These are phyloP conservation scores for Bagarius yarrelli DNA, from an alignment of 2,113 vertebrate species.

Conservation along the genomic window DNA sequence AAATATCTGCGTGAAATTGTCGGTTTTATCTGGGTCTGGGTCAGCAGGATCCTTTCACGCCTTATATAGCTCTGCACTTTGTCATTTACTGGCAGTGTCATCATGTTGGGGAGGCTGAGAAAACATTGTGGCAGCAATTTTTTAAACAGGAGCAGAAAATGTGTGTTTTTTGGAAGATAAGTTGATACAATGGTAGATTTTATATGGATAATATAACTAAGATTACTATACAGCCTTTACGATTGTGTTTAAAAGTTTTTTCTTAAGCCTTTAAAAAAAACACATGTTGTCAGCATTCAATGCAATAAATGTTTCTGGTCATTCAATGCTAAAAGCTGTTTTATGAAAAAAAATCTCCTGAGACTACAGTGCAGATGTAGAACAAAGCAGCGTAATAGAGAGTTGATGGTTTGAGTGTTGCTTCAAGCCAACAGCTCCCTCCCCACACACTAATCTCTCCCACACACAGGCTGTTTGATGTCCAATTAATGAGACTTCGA, in stretches of 20 bases:
- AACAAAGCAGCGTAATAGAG: conserved; percentile 41
- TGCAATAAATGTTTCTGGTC: conserved; percentile 21
- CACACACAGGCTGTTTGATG: conserved; percentile 52
- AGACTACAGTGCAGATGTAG: conserved; percentile 37
- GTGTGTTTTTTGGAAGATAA: conserved; percentile 22
- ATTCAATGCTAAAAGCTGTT: conserved; percentile 27
- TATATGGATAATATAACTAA: conserved; percentile 5
- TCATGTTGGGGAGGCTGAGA: conserved; percentile 10
- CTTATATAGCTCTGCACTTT: neutral
- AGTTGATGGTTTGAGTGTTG: conserved; percentile 29
- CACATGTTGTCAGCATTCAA: conserved; percentile 25
- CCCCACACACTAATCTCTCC: conserved; percentile 49
- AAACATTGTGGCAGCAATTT: conserved; percentile 27
- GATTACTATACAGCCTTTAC: neutral
- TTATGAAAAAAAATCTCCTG: conserved; percentile 21
- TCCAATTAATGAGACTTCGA: conserved; percentile 50
- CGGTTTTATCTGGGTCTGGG: conserved; percentile 22
- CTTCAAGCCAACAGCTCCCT: conserved; percentile 39
- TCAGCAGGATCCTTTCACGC: conserved; percentile 16
- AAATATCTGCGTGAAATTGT: conserved; percentile 11
- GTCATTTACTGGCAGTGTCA: conserved; percentile 24
- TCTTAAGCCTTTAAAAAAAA: neutral
- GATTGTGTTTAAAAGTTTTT: neutral
- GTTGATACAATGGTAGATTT: conserved; percentile 24
- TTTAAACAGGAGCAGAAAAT: neutral